Conservation (phyloP, 2,888 invertebrate genomes). For the Diplolepis rosae region DNA sequence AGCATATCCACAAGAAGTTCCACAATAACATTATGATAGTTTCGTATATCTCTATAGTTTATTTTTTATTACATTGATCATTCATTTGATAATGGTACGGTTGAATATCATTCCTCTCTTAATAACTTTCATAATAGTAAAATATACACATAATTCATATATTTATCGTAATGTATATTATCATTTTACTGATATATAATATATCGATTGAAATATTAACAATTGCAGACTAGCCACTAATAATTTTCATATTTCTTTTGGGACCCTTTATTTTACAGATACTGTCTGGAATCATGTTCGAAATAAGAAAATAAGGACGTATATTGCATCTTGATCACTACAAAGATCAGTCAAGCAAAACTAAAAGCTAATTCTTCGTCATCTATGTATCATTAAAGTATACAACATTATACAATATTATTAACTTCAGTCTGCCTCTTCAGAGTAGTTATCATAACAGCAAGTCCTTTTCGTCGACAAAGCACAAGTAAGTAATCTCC, state of each 20-base stretch:
- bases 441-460: slow-evolving; percentile 44
- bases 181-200: slow-evolving; percentile 60
- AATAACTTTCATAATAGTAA: slow-evolving; percentile 61
- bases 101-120: slow-evolving; percentile 45
- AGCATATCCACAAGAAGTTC: slow-evolving; percentile 58
- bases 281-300: slow-evolving; percentile 41
- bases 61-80: slow-evolving; percentile 49
- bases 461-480: slow-evolving; percentile 43
- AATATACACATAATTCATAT: slow-evolving; percentile 66
- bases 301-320: slow-evolving; percentile 45
- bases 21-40: slow-evolving; percentile 59
- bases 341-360: slow-evolving; percentile 38
- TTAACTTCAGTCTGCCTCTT: slow-evolving; percentile 47
- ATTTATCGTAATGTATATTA: slow-evolving; percentile 59
- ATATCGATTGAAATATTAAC: slow-evolving; percentile 63
- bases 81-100: slow-evolving; percentile 45
- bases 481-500: slow-evolving; percentile 43
- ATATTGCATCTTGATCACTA: slow-evolving; percentile 32
- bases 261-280: slow-evolving; percentile 54
- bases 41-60: slow-evolving; percentile 52
- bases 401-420: slow-evolving; percentile 37
- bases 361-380: slow-evolving; percentile 36
- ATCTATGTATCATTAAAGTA: slow-evolving; percentile 36
- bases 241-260: slow-evolving; percentile 53
- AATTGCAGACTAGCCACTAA: slow-evolving; percentile 61